phyloP scores from a whole-genome alignment of 1,140 invertebrate species.

The Batillaria attramentaria region DNA sequence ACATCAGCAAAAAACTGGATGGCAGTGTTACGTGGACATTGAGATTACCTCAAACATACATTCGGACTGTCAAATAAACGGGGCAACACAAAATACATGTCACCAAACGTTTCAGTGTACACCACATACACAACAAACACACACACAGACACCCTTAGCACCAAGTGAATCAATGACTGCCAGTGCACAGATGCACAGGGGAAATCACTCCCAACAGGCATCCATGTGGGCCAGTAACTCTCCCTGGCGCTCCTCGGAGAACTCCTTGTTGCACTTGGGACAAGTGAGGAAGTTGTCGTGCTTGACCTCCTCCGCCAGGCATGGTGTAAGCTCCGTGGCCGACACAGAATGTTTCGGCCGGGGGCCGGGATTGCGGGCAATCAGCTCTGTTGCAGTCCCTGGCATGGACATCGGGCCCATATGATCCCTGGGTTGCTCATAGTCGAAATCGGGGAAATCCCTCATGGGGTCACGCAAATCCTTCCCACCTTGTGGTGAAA shows the following conservation, averaged over 20 bases:
- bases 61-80: too few species aligned
- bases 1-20: too few species aligned
- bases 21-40: too few species aligned
- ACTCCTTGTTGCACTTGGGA: constrained; percentile 33
- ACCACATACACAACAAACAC: too few species aligned
- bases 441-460: constrained; percentile 22
- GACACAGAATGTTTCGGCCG: constrained; percentile 6
- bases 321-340: not conserved
- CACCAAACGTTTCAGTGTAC: too few species aligned
- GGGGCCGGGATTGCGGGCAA: not conserved
- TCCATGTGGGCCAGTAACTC: constrained; percentile 38
- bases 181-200: too few species aligned
- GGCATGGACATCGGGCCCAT: not conserved
- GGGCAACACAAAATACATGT: too few species aligned
- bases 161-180: too few species aligned
- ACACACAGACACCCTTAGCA: too few species aligned
- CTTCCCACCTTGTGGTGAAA: not conserved
- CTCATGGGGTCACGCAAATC: not conserved
- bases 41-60: too few species aligned
- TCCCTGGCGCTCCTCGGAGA: constrained; percentile 30
- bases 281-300: constrained; percentile 27
- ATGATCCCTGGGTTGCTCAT: not conserved
- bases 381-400: constrained; percentile 12
- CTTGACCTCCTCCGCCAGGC: not conserved
- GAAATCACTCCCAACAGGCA: constrained; percentile 26